Base-by-base conservation (phyloP, 2,888 invertebrate species). In the Bombyx huttoni region DNA sequence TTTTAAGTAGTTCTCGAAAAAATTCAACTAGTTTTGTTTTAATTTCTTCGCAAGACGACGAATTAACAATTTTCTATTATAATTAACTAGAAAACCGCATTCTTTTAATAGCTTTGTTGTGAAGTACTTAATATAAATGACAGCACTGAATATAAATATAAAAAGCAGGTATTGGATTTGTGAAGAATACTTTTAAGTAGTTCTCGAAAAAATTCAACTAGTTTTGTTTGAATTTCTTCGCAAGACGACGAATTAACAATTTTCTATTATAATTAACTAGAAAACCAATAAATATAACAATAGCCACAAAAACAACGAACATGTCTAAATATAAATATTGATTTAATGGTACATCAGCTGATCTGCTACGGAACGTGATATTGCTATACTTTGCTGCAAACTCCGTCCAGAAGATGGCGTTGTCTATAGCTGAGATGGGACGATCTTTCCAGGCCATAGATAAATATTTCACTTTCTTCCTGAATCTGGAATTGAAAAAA, bases 361-460 rank as follows among this genome's bases (percentile, higher is more conserved):
- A 84, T 0, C 89, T 78, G 1, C 88, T 75, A 48, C 78, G 72
- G 64, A 89, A 75, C 1, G 71, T 71, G 12, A 73, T 61, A 55
- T 90, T 89, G 34, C 73, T 73, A 56, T 90, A 80, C 35, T 83
- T 77, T 0, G 89, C 90, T 0, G 90, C 89, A 62, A 89, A 91
- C 67, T 92, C 92, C 0, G 90, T 88, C 92, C 92, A 92, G 64
- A 87, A 91, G 45, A 91, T 75, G 14, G 92, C 91, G 13, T 84
- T 90, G 50, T 92, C 91, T 74, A 91, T 75, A 0, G 92, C 81
- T 0, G 89, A 80, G 56, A 82, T 64, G 0, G 91, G 91, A 13
- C 91, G 82, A 62, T 92, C 91, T 52, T 81, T 82, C 82, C 90
- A 92, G n/a, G 88, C 72, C 52, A 68, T 78, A 2, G 91, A 90